Evolutionary conservation across 2,888 invertebrate species (phyloP).

Genomic region (Coecobrya sp.): DNA sequence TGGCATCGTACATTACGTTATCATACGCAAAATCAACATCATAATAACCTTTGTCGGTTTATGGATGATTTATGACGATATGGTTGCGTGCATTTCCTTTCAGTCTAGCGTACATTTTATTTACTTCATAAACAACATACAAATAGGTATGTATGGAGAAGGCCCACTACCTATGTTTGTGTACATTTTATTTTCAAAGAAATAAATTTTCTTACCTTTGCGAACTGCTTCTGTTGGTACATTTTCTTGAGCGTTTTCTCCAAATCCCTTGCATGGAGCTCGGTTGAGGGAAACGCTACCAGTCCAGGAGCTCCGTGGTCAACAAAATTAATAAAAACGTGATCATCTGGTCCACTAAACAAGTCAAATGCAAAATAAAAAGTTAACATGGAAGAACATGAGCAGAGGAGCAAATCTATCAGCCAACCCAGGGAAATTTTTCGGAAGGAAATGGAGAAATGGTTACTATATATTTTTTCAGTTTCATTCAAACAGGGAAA

Average conservation of each 20-base stretch:
- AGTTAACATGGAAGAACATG: background rate
- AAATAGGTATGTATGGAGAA: background rate
- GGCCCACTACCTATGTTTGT: too few relatives aligned
- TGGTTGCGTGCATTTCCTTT: constrained; percentile 3
- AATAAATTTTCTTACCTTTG: constrained; percentile 87
- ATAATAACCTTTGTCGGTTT: constrained; percentile 48
- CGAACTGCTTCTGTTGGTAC: constrained; percentile 88
- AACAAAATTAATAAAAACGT: constrained; percentile 90
- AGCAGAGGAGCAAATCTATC: background rate
- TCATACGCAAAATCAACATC: constrained; percentile 34
- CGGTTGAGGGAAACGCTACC: constrained; percentile 89
- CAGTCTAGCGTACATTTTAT: background rate
- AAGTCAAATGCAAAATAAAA: constrained; percentile 54
- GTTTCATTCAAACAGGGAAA: constrained; percentile 32
- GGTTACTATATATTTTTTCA: background rate
- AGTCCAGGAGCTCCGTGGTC: constrained; percentile 90
- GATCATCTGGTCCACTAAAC: constrained; percentile 89
- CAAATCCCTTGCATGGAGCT: constrained; percentile 87
- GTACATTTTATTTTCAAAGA: background rate
- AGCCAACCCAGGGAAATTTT: too few relatives aligned
- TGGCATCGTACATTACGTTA: constrained; percentile 7
- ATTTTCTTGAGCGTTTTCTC: constrained; percentile 87
- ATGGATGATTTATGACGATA: constrained; percentile 43
- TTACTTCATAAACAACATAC: background rate
- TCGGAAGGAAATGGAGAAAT: background rate